Evolutionary conservation across 2,797 vertebrate species (phyloP), one percentile per base, ranked within the genome.

Genomic region (Novumbra hubbsi): DNA sequence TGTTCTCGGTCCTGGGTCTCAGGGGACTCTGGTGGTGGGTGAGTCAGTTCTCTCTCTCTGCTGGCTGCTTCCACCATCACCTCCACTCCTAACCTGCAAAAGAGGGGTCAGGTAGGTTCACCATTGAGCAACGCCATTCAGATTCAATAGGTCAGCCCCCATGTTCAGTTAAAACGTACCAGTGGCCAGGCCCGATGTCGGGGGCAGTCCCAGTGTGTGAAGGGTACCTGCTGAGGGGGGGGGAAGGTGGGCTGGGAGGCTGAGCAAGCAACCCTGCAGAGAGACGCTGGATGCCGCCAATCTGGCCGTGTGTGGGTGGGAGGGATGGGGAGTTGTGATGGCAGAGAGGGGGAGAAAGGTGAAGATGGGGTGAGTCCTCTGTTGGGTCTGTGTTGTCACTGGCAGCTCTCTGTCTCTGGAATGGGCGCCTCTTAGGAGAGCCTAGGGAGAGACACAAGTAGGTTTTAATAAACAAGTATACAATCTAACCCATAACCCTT

Each of bases 371-470:
- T 0, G 90, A 82, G 7, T 93, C 94, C 0, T 92, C 95, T 1
- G 94, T 93, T 66, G 94, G 96, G 76, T 98, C 96, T 24, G 94
- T 94, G 86, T 95, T 98, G 88, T 98, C 97, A 1, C 97, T 98
- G 67, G 97, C 97, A 0, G 97, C 97, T 75, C 97, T 92, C 91
- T 99, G 97, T 41, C 97, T 94, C 90, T 97, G 96, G 86, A 98
- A 97, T 71, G 96, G 96, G 34, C 93, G 92, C 30, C 96, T 91
- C 81, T 95, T 96, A 0, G 97, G 96, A 2, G 97, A 98, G 30
- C 96, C 97, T 97, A 78, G 16, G 5, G 48, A 24, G 24, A 50
- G 21, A 30, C 60, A 62, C 5, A 11, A 12, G 41, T 45, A 12
- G 11, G 41, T 11, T 45, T 45, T 45, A 45, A 45, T 45, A 45